phyloP scores from a whole-genome alignment of 2,113 vertebrate genomes.

The Epinephelus cyanopodus region DNA sequence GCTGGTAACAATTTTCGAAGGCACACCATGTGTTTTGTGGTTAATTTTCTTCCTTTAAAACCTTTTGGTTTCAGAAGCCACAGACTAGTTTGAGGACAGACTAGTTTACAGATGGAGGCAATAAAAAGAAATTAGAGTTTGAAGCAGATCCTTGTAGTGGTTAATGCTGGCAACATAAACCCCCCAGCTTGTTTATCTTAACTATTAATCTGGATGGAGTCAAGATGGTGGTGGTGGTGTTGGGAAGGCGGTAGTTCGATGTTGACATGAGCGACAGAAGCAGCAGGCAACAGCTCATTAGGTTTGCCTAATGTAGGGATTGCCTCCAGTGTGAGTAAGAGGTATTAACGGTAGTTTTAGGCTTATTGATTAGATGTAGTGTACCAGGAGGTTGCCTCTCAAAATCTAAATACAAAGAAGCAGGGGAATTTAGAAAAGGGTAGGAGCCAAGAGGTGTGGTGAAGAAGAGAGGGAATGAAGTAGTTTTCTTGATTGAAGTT shows the following conservation, averaged over 20 bases:
- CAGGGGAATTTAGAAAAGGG: not conserved
- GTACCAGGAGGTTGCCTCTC: not conserved
- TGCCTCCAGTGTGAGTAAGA: not conserved
- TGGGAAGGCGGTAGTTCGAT: not conserved
- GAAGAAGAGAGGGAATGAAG: not conserved
- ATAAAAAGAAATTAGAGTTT: constrained; percentile 1
- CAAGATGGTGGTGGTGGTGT: not conserved
- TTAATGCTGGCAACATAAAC: not conserved
- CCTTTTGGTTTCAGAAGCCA: not conserved
- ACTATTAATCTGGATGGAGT: constrained; percentile 14
- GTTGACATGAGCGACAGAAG: constrained; percentile 8
- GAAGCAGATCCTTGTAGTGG: not conserved
- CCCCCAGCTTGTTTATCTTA: constrained; percentile 6
- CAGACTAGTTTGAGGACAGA: not conserved
- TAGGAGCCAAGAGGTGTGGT: not conserved
- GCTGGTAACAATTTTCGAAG: not conserved
- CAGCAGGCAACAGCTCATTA: constrained; percentile 24
- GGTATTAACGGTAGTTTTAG: constrained; percentile 5
- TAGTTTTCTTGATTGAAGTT: not conserved
- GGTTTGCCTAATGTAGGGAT: constrained; percentile 15
- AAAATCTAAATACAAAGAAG: constrained; percentile 12
- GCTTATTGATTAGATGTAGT: constrained; percentile 1
- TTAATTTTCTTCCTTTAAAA: not conserved
- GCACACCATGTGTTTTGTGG: not conserved
- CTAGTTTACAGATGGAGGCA: constrained; percentile 27